Evolutionary conservation across 1,140 invertebrate genomes (phyloP), one percentile per base, ranked within the genome.

Genomic region (Drosophila dunni): DNA sequence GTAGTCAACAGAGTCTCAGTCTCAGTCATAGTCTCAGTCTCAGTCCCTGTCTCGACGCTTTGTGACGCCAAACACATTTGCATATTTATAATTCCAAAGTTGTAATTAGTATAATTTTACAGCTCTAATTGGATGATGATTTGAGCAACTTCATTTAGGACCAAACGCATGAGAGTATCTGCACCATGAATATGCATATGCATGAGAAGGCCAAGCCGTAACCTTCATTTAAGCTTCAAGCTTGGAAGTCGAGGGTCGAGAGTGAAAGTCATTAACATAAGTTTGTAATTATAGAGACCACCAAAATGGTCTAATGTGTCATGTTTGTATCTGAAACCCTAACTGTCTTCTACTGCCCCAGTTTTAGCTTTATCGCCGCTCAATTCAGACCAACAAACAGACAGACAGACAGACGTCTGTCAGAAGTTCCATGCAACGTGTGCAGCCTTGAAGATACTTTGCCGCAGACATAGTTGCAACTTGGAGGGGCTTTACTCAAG

Each of bases 51-150:
- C 68, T 65, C 51, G 20, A 24, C 63, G 63, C 63, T 36, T 73
- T 58, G 24, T 29, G 45, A 20, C 42, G 63, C 38, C 33, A 24
- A 63, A 29, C 56, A 63, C 51, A 89, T 89, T 89, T 89, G 84
- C 84, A 89, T 89, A 84, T 89, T 89, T 89, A 78, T 89, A 89
- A 89, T 89, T 89, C 82, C 84, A 89, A 89, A 89, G 84, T 89
- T 89, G 84, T 89, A 89, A 89, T 89, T 89, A 89, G 84, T 89
- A 89, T 89, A 89, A 89, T 89, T 89, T 89, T 89, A 88, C 78
- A 84, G 80, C 73, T 89, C 70, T 89, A 89, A 89, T 89, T 89
- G 84, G 80, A 88, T 89, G 84, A 83, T 88, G 83, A 89, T 83
- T 86, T 85, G 83, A 66, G 66, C 68, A 80, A 78, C 84, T 83